These are phyloP conservation scores for Mesoligia furuncula DNA, from an alignment of 2,888 invertebrate genomes.

Conservation along the genomic window DNA sequence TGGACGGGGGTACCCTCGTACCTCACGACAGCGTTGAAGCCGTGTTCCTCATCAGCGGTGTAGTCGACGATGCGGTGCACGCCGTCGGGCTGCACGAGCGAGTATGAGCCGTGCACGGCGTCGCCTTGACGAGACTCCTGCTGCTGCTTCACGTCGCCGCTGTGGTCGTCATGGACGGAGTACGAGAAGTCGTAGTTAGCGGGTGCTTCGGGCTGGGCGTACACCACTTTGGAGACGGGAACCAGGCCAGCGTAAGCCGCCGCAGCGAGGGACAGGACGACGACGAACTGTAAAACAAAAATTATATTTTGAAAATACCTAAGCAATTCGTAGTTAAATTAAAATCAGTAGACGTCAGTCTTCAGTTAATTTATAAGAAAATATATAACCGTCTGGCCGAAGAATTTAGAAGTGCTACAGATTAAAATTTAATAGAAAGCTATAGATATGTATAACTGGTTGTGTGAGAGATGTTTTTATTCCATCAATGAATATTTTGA, in stretches of 20 bases:
- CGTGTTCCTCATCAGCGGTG: constrained; percentile 83
- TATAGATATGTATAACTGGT: too few relatives aligned
- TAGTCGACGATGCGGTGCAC: constrained; percentile 86
- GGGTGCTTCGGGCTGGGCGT: constrained; percentile 81
- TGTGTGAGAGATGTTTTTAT: too few relatives aligned
- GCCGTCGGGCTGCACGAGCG: constrained; percentile 87
- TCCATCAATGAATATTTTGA: too few relatives aligned
- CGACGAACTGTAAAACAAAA: constrained; percentile 73
- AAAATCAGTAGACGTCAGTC: too few relatives aligned
- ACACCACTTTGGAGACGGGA: constrained; percentile 78
- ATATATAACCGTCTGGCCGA: too few relatives aligned
- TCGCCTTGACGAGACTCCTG: constrained; percentile 85
- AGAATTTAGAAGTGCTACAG: too few relatives aligned
- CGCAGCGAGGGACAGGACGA: constrained; percentile 78
- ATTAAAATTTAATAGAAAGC: too few relatives aligned
- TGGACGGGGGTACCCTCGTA: constrained; percentile 74
- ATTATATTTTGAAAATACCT: not conserved
- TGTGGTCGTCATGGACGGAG: constrained; percentile 70
- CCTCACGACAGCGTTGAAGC: constrained; percentile 86
- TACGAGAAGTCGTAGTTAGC: constrained; percentile 70
- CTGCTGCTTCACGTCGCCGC: constrained; percentile 87
- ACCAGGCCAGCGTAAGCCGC: constrained; percentile 72
- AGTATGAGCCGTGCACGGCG: constrained; percentile 86
- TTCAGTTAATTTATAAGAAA: not conserved
- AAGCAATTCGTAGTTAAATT: not conserved